These are phyloP conservation scores for Dryadula phaetusa DNA, from an alignment of 2,888 invertebrate species.

Conservation along the genomic window DNA sequence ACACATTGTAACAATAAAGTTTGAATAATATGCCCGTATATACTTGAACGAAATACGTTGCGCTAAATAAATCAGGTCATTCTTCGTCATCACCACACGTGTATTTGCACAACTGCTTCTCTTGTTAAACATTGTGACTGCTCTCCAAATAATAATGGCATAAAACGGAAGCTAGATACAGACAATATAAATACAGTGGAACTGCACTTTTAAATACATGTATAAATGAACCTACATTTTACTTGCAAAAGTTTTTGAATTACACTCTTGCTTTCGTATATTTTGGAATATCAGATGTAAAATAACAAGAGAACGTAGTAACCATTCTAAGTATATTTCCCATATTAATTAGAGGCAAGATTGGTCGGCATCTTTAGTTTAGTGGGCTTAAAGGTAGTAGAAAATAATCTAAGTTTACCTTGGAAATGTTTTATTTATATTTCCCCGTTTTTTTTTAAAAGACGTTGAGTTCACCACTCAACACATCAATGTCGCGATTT, in stretches of 20 bases:
- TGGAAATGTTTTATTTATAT: too few species aligned
- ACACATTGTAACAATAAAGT: constrained; percentile 30
- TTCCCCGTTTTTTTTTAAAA: too few species aligned
- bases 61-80: constrained; percentile 28
- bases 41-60: constrained; percentile 26
- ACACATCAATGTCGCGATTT: too few species aligned
- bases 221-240: not conserved
- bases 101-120: constrained; percentile 36
- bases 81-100: constrained; percentile 33
- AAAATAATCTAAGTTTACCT: too few species aligned
- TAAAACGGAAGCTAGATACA: constrained; percentile 6
- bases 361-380: too few species aligned
- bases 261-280: too few species aligned
- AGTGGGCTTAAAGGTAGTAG: too few species aligned
- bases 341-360: too few species aligned
- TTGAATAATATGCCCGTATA: constrained; percentile 40
- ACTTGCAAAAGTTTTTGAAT: not conserved
- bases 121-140: constrained; percentile 19
- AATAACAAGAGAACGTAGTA: too few species aligned
- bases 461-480: too few species aligned
- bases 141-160: constrained; percentile 9
- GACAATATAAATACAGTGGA: constrained; percentile 9
- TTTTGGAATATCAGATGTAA: too few species aligned
- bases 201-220: not conserved
- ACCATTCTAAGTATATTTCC: too few species aligned